A percentile compares a stretch with the other conserved stretches of the same genome.
Conservation (phyloP, 2,888 invertebrate genomes). For the Sarcophaga rosellei region DNA sequence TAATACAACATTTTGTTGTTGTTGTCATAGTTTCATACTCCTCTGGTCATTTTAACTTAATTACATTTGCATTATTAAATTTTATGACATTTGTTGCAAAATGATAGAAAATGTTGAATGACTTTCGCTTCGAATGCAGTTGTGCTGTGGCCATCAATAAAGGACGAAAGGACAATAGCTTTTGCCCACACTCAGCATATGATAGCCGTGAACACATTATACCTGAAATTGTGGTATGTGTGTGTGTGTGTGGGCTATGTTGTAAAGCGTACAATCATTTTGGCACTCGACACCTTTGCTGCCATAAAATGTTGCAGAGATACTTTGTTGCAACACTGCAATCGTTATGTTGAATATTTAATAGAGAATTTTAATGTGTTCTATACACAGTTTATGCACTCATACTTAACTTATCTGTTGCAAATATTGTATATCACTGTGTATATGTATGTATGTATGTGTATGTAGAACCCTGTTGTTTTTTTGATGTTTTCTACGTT, state of each 20-base stretch:
- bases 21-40: conserved; percentile 59
- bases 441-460: neutral
- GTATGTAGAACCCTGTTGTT: neutral
- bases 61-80: conserved; percentile 80
- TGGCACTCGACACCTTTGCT: conserved; percentile 51
- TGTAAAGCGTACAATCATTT: conserved; percentile 36
- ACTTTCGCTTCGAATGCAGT: neutral
- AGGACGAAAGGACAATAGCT: neutral
- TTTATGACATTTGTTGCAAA: conserved; percentile 74
- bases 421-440: neutral
- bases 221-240: neutral
- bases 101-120: neutral
- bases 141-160: neutral
- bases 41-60: conserved; percentile 75
- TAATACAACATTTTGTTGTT: conserved; percentile 18
- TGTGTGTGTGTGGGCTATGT: neutral
- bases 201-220: neutral
- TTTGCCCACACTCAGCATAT: neutral
- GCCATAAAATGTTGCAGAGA: conserved; percentile 59
- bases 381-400: neutral
- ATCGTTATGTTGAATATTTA: conserved; percentile 60
- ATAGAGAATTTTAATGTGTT: conserved; percentile 46
- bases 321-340: conserved; percentile 57
- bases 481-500: neutral
- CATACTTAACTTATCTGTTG: neutral